Base-by-base conservation (phyloP, 2,888 invertebrate genomes). In the Nymphalis urticae region DNA sequence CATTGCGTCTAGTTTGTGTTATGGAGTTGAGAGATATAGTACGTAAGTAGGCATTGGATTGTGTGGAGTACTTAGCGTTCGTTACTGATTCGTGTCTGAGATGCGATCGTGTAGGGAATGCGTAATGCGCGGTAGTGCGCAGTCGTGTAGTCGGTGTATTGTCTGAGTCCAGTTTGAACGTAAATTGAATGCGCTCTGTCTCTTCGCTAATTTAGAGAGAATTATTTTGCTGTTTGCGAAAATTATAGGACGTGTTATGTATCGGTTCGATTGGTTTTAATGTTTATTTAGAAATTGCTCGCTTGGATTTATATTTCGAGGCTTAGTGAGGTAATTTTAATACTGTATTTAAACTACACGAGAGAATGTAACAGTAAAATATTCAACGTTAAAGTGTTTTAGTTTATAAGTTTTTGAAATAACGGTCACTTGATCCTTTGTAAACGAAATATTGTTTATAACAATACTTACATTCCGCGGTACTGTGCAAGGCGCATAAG, bases 61-160 rank as follows among this genome's bases (percentile, higher is more conserved):
- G 69, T 63, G 63, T 65, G n/a, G 4, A 19, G 24, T 13, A 32
- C 10, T 19, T 50, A 65, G 27, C 54, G 61, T 19, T 68, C 63
- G 67, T 63, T 59, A 32, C 47, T 19, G 63, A 60, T 66, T 74
- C 69, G 73, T 72, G 71, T 66, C 74, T 73, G 79, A 82, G 84
- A 84, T 85, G 84, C 75, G 78, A 83, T 86, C 90, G 88, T 85
- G 89, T 77, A 76, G 77, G 80, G 90, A 88, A 92, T 92, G 88
- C 91, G 86, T 90, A 92, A 91, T 91, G 87, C 86, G 82, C 81
- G 85, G 87, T 89, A 90, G 91, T 91, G 90, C 89, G 83, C 87
- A 80, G 82, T 80, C 88, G 82, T 90, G 90, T 90, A 86, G 81
- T 63, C 62, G 69, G 73, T 54, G 72, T 75, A 76, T 75, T 76